Percentiles rank a stretch among this genome's conserved stretches.
Conservation (phyloP, 1,140 invertebrate genomes). For the Ips typographus region DNA sequence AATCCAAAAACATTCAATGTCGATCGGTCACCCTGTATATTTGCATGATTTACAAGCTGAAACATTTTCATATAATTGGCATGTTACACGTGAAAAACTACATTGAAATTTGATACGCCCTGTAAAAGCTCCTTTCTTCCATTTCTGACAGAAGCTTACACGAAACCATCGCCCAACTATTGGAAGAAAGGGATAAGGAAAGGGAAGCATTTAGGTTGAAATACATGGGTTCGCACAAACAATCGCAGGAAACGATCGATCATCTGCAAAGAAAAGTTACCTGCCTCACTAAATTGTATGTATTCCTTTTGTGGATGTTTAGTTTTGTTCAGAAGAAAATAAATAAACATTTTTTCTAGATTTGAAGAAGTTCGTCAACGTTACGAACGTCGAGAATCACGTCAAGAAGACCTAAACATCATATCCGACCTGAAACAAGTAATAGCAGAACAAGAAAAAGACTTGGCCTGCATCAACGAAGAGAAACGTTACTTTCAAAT, state of each 20-base stretch:
- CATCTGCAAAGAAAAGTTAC: conserved; percentile 57
- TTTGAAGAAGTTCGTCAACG: conserved; percentile 59
- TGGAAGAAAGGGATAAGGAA: conserved; percentile 46
- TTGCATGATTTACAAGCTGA: too few relatives aligned
- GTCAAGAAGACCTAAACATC: conserved; percentile 56
- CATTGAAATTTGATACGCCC: neutral
- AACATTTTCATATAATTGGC: too few relatives aligned
- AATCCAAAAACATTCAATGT: too few relatives aligned
- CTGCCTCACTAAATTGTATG: conserved; percentile 59
- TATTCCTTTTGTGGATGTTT: conserved; percentile 28
- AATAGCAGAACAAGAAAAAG: conserved; percentile 59
- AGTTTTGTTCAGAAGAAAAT: conserved; percentile 9
- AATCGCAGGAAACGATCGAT: conserved; percentile 55
- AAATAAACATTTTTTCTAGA: conserved; percentile 42
- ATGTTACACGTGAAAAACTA: too few relatives aligned
- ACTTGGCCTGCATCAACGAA: conserved; percentile 58
- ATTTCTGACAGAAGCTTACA: conserved; percentile 45
- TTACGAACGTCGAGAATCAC: conserved; percentile 57
- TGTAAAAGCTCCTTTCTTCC: neutral
- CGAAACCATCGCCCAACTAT: conserved; percentile 44
- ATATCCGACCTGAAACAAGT: conserved; percentile 57
- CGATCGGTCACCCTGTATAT: too few relatives aligned
- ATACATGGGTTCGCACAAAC: conserved; percentile 44
- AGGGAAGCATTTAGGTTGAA: conserved; percentile 42
- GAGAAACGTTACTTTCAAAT: conserved; percentile 54